Percentiles rank a stretch among this genome's conserved stretches.
phyloP scores from a whole-genome alignment of 2,797 vertebrate genomes.

The Micrastur ruficollis region DNA sequence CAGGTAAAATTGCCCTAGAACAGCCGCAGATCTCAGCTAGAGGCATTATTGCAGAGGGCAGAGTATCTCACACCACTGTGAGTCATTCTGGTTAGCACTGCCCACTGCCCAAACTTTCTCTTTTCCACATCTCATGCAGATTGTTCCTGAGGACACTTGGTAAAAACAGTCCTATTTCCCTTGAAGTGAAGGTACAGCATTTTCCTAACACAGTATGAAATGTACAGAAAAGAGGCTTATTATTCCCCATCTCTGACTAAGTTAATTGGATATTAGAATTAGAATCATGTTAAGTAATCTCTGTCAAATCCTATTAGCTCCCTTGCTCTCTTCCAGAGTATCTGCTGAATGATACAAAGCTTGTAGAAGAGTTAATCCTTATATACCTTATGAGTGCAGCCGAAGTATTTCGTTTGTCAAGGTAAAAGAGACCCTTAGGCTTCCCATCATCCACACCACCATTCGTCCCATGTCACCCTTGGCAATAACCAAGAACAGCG shows the following conservation, averaged over 20 bases:
- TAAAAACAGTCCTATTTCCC: not conserved
- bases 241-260: not conserved
- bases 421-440: not conserved
- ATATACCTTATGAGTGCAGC: not conserved
- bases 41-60: not conserved
- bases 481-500: not conserved
- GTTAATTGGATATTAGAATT: constrained; percentile 22
- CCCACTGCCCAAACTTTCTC: not conserved
- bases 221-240: not conserved
- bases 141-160: not conserved
- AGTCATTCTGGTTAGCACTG: not conserved
- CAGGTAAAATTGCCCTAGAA: not conserved
- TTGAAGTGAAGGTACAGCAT: not conserved
- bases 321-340: not conserved
- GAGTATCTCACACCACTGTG: not conserved
- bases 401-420: not conserved
- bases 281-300: constrained; percentile 9
- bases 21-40: not conserved
- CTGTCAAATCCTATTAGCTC: constrained; percentile 21
- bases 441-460: not conserved
- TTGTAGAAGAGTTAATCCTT: not conserved
- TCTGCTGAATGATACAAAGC: not conserved
- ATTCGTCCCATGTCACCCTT: not conserved
- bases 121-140: not conserved
- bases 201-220: not conserved